Evolutionary conservation across 2,888 invertebrate genomes (phyloP), one percentile per base, ranked within the genome.

Genomic region (Morpho helenor): DNA sequence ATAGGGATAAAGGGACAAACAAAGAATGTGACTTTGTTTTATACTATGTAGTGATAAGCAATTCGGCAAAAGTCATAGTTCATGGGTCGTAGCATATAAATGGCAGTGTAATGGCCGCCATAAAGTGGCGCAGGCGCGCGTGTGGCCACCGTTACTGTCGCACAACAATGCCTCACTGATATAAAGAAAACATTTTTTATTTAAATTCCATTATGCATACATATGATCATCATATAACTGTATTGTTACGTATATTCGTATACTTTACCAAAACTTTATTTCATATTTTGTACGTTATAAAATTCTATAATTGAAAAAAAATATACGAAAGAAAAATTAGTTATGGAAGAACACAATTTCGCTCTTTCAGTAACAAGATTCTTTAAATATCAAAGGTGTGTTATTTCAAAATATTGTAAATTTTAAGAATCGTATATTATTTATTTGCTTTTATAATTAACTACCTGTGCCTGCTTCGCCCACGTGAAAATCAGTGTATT

Each of bases 121-220:
- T 80, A 78, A 79, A 77, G 70, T 68, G 71, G 68, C 69, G 65
- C 72, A 63, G 75, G 75, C 86, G 81, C 82, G 87, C 79, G 90
- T 89, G 90, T 89, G 90, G 90, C 77, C 90, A 79, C 82, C 80
- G 82, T 82, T 74, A 82, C 80, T 77, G 82, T 79, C 84, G 69
- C 74, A 70, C 80, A 85, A 89, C 90, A 90, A 90, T 89, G 80
- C 82, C 74, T 76, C 74, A 76, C 82, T 86, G 90, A 89, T 89
- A 89, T 85, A 88, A 89, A 88, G 87, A 87, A 89, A 89, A 89
- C 87, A 89, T 88, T 89, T 88, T 86, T 87, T 85, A 85, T 83
- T 84, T 80, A 85, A 83, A 86, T 82, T 84, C 80, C 78, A 75
- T 77, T 80, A 87, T 86, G 83, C 77, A 74, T 55, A 48, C 54